Evolutionary conservation across 2,113 vertebrate species (phyloP), one percentile per base, ranked within the genome.

Genomic region (Rhabdornis inornatus): DNA sequence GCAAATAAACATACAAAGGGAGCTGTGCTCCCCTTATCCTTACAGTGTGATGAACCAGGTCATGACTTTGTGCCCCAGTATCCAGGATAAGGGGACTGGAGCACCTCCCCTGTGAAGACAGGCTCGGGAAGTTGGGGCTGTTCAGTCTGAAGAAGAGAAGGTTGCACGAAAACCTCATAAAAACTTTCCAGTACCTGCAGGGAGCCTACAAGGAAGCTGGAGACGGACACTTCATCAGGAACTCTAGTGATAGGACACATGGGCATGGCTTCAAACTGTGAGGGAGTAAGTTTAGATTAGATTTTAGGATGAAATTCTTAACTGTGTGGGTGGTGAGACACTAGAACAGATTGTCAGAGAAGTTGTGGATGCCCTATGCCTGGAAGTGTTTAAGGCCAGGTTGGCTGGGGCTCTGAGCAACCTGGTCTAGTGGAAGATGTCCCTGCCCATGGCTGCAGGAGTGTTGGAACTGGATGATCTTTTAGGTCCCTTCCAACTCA

Each of bases 21-120:
- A 63, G 61, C 97, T 98, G 25, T 97, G 97, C 91, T 94, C 96
- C 8, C 50, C 98, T 22, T 98, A 98, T 87, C 98, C 98, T 10
- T 95, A 95, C 5, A 37, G 39, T 1, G 91, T 72, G 7, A 97
- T 98, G 76, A 97, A 98, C 83, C 87, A 83, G 2, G 45, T 95
- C 55, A 97, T 98, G 97, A 83, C 95, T 9, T 66, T 91, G 39
- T 95, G 97, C 70, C 98, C 98, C 0, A 45, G 94, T 1, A 55
- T 96, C 33, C 95, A 98, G 18, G 97, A 98, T 8, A 11, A 77
- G 13, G 71, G 35, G 10, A 17, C 56, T 14, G 57, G 64, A 63
- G 9, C 56, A 50, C 64, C 27, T 33, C 35, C 64, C 13, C 25
- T 44, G 0, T 77, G 64, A 83, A 77, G 49, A 42, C 7, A 50